Evolutionary conservation across 2,113 vertebrate species (phyloP).

Genomic region (Petrocephalus zakoni): DNA sequence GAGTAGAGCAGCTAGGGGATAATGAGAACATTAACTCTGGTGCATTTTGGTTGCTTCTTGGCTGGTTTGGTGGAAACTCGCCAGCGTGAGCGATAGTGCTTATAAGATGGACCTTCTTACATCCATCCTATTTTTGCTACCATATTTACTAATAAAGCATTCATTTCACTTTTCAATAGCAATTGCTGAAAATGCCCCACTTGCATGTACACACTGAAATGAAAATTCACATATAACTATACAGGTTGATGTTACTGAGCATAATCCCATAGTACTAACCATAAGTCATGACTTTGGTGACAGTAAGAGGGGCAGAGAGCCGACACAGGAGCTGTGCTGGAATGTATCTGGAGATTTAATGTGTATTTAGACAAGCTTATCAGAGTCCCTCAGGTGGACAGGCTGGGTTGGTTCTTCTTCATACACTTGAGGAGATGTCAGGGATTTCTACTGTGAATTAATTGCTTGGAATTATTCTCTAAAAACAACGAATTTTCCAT

Average conservation of each 20-base stretch:
- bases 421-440: background rate
- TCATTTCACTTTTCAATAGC: background rate
- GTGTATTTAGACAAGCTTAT: background rate
- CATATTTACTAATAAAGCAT: background rate
- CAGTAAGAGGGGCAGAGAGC: background rate
- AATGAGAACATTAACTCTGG: slow-evolving; percentile 64
- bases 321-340: background rate
- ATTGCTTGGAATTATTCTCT: background rate
- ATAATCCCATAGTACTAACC: background rate
- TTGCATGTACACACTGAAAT: background rate
- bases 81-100: background rate
- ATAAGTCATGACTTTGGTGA: background rate
- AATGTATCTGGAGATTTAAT: background rate
- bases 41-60: slow-evolving; percentile 37
- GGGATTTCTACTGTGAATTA: background rate
- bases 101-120: background rate
- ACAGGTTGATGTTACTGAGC: background rate
- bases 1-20: slow-evolving; percentile 65
- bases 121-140: background rate
- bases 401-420: background rate
- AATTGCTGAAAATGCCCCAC: background rate
- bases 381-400: background rate
- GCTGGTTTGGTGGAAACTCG: background rate
- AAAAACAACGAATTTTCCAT: background rate
- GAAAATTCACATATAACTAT: background rate